Evolutionary conservation across 2,888 invertebrate genomes (phyloP), one percentile per base, ranked within the genome.

Genomic region (Nowickia ferox): DNA sequence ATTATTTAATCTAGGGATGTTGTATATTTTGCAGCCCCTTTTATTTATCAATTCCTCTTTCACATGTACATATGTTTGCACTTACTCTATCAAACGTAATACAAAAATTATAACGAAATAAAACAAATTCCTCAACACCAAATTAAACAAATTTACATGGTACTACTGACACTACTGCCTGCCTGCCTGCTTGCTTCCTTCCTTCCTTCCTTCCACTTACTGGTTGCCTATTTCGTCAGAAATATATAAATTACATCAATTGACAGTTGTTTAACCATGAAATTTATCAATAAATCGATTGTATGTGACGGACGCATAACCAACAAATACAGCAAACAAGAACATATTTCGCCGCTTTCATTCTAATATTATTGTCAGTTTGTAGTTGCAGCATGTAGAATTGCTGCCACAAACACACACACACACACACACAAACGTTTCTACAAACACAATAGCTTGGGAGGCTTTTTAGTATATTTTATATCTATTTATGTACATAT

Each of bases 271-370:
- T 79, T 80, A 83, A 68, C 83, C 83, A 86, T 76, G 66, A 86
- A 86, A 76, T 71, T 53, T 42, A 68, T 68, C 82, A 79, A 83
- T 86, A 75, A 86, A 86, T 86, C 86, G 83, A 86, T 81, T 53
- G 15, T 46, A 38, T 81, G 53, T 81, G 81, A 75, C 81, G 75
- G 75, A 81, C 51, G 53, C n/a, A 74, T 48, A 40, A 48, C 40
- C 53, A 61, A 61, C 5, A 57, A 15, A 57, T 5, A 53, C 9
- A 19, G 1, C 1, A 53, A 53, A 53, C 10, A 57, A 30, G 8
- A 4, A 57, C 11, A 57, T 6, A 30, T 40, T 68, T 15, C 19
- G 22, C n/a, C 51, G 51, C 13, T n/a, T 42, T 68, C 42, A 9
- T 59, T 59, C 69, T 1, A 78, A 42, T 69, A 44, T 19, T 11